These are phyloP conservation scores for Ciconia maguari DNA, from an alignment of 2,113 vertebrate species.

Conservation along the genomic window DNA sequence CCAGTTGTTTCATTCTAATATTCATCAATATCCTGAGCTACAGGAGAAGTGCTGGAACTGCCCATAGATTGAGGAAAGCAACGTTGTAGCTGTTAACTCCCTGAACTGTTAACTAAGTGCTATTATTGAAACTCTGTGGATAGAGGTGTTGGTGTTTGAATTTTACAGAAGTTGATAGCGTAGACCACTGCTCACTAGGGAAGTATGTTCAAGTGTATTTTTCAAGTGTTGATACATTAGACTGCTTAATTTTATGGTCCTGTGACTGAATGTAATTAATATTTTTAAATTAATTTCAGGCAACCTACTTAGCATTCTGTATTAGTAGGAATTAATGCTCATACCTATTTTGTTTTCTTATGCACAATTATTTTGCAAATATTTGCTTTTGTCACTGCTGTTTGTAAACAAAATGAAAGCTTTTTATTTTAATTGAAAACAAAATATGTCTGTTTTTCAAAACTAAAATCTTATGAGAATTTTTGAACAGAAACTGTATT, in stretches of 20 bases:
- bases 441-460: not conserved
- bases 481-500: not conserved
- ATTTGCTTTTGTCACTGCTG: not conserved
- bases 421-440: not conserved
- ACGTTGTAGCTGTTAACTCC: not conserved
- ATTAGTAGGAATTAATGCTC: not conserved
- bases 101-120: not conserved
- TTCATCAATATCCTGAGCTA: not conserved
- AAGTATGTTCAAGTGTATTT: conserved; percentile 38
- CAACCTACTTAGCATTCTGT: not conserved
- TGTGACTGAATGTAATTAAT: conserved; percentile 47
- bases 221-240: conserved; percentile 43
- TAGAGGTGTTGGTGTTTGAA: not conserved
- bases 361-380: not conserved
- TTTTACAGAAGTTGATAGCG: not conserved
- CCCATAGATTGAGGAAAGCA: not conserved
- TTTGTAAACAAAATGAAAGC: not conserved
- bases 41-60: not conserved
- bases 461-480: not conserved
- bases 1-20: not conserved
- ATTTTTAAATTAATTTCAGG: conserved; percentile 33
- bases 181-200: not conserved
- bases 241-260: conserved; percentile 39
- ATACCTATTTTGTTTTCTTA: not conserved
- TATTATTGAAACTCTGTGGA: not conserved